Evolutionary conservation across 2,113 vertebrate genomes (phyloP).

Genomic region (Mastomys coucha): DNA sequence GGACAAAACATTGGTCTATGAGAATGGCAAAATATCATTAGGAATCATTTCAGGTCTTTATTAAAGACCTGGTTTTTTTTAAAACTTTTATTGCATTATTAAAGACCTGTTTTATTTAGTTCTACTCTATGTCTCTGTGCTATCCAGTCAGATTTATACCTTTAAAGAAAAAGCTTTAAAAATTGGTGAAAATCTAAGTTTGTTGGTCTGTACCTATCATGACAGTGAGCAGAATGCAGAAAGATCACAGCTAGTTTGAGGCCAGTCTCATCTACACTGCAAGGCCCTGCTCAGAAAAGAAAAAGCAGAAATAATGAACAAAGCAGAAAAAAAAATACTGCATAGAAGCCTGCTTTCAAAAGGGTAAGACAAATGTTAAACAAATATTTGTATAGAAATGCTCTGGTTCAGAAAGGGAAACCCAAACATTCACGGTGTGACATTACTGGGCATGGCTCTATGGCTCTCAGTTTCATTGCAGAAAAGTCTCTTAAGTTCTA

Average conservation of each 20-base stretch:
- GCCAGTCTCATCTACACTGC: neutral
- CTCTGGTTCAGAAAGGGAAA: neutral
- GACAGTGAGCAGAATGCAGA: neutral
- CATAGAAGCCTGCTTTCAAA: slow-evolving; percentile 10
- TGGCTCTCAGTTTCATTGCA: neutral
- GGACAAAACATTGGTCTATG: neutral
- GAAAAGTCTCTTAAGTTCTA: neutral
- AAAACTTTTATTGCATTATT: no score
- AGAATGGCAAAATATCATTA: neutral
- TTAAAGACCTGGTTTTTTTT: no score
- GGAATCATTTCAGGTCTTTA: neutral
- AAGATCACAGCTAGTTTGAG: no score
- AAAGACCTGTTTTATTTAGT: neutral
- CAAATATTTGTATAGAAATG: neutral
- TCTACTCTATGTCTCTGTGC: neutral
- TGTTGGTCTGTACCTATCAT: neutral
- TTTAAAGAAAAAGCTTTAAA: neutral
- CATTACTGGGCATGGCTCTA: neutral
- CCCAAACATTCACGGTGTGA: neutral
- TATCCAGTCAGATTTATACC: neutral
- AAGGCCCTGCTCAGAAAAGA: neutral
- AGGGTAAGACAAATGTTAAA: neutral
- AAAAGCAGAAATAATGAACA: neutral
- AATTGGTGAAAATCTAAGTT: neutral
- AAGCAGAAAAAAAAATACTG: neutral